A percentile compares a stretch with the other conserved stretches of the same genome.
Evolutionary conservation across 2,113 vertebrate genomes (phyloP).

Genomic region (Calypte anna): DNA sequence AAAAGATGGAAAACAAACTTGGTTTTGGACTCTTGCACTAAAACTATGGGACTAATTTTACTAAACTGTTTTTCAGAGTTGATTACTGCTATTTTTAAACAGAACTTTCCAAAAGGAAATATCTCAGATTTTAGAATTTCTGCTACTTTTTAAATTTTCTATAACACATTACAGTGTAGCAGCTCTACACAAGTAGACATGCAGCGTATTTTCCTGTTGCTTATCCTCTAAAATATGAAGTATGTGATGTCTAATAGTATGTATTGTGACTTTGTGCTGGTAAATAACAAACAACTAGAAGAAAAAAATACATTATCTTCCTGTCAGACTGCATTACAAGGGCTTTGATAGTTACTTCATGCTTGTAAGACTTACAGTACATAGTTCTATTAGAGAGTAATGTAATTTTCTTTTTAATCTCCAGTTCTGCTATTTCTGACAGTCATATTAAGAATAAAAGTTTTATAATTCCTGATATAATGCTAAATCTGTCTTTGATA

Average conservation of each 20-base stretch:
- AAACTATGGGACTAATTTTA: not conserved
- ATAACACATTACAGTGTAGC: not conserved
- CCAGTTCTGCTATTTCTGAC: not conserved
- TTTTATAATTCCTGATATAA: not conserved
- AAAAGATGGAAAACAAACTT: not conserved
- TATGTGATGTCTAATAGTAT: not conserved
- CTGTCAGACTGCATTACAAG: conserved; percentile 18
- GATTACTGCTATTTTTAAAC: not conserved
- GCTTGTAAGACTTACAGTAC: not conserved
- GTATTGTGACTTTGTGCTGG: not conserved
- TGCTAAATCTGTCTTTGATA: not conserved
- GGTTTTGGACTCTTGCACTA: not conserved
- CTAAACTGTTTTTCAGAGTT: not conserved
- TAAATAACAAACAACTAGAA: conserved; percentile 12
- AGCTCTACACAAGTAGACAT: not conserved
- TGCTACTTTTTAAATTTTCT: not conserved
- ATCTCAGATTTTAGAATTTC: not conserved
- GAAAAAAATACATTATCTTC: conserved; percentile 1
- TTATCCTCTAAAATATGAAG: not conserved
- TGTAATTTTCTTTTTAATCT: conserved; percentile 18
- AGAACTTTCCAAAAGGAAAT: not conserved
- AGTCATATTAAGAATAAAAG: not conserved
- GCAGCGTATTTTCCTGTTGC: not conserved
- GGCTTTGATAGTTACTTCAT: not conserved
- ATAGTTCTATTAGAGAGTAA: not conserved